Evolutionary conservation across 2,888 invertebrate species (phyloP).

Genomic region (Scrobipalpa atriplicella): DNA sequence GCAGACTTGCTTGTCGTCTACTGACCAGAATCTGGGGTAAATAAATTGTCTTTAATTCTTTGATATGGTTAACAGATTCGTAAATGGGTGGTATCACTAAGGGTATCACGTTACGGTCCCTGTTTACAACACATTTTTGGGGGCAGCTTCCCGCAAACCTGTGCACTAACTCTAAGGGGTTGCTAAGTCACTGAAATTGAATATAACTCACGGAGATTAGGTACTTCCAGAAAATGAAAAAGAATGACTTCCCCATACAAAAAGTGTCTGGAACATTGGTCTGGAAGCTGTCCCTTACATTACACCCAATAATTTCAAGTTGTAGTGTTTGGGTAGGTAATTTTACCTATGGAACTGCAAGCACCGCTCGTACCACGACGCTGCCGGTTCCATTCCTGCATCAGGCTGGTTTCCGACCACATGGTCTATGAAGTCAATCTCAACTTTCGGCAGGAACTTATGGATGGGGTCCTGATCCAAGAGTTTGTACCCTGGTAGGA

Average conservation of each 20-base stretch:
- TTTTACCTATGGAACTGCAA: conserved; percentile 83
- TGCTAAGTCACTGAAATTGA: too few relatives aligned
- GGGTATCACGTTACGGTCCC: too few relatives aligned
- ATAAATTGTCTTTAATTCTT: neutral
- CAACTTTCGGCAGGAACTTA: conserved; percentile 84
- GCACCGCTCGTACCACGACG: conserved; percentile 90
- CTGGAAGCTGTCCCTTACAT: too few relatives aligned
- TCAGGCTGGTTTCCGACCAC: conserved; percentile 99
- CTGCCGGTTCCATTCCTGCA: conserved; percentile 92
- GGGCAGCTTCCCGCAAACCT: too few relatives aligned
- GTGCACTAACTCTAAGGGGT: too few relatives aligned
- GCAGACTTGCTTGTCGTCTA: conserved; percentile 97
- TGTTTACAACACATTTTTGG: too few relatives aligned
- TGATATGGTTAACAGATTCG: neutral
- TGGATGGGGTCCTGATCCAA: conserved; percentile 83
- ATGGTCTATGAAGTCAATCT: conserved; percentile 96
- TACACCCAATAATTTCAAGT: neutral
- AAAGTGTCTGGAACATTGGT: too few relatives aligned
- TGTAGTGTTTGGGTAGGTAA: neutral
- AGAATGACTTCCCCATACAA: too few relatives aligned
- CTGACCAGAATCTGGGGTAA: conserved; percentile 94
- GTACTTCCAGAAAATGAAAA: too few relatives aligned
- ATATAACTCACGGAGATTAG: too few relatives aligned
- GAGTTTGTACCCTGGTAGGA: conserved; percentile 91
- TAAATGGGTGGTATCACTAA: too few relatives aligned